Evolutionary conservation across 1,140 invertebrate genomes (phyloP).

Genomic region (Pseudobourletiella spinata): DNA sequence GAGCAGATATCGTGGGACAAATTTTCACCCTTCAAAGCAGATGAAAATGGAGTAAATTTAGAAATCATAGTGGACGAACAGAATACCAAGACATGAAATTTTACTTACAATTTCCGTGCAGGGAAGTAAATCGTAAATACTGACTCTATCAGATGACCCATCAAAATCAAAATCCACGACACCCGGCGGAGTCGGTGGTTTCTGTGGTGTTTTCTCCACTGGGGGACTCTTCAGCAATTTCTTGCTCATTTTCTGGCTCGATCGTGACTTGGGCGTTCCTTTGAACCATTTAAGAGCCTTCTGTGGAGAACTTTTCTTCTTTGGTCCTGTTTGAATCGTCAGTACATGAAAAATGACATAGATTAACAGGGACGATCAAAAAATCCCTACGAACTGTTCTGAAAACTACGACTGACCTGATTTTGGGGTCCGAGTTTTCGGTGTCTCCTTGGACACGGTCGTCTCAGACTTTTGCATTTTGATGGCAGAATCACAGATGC

Average conservation of each 20-base stretch:
- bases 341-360: not conserved
- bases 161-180: slow-evolving; percentile 29
- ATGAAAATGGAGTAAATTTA: too few species aligned
- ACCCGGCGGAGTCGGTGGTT: slow-evolving; percentile 1
- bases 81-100: too few species aligned
- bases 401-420: not conserved
- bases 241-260: slow-evolving; percentile 12
- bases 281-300: slow-evolving; percentile 25
- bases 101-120: too few species aligned
- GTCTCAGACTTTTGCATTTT: not conserved
- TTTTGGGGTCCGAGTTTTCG: not conserved
- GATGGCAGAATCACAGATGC: not conserved
- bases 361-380: not conserved
- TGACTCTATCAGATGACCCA: slow-evolving; percentile 10
- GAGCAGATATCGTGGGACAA: too few species aligned
- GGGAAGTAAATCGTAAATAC: slow-evolving; percentile 17
- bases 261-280: slow-evolving; percentile 19
- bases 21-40: too few species aligned
- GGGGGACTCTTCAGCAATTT: slow-evolving; percentile 25
- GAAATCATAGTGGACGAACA: too few species aligned
- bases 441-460: not conserved
- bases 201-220: slow-evolving; percentile 6
- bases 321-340: not conserved
- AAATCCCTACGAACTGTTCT: not conserved
- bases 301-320: slow-evolving; percentile 7